Evolutionary conservation across 92 coral and sea anemone species (phyloP).

Genomic region (Blastomussa wellsi): DNA sequence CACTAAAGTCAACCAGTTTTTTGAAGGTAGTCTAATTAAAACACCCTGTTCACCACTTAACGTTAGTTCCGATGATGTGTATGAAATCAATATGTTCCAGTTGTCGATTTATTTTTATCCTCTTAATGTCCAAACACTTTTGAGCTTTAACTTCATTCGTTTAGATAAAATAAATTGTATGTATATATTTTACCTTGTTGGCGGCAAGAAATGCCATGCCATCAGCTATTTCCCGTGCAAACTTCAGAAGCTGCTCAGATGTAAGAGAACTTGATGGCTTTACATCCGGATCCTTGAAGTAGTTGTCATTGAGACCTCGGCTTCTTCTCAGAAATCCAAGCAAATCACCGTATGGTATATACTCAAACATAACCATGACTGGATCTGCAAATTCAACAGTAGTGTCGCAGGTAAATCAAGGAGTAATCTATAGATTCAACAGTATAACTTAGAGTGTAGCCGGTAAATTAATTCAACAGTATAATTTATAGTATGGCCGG

Average conservation of each 20-base stretch:
- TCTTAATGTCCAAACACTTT: no score
- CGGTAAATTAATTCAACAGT: no score
- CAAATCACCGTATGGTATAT: conserved; percentile 78
- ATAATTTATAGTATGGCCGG: no score
- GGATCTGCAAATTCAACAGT: conserved; percentile 53
- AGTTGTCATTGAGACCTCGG: conserved; percentile 78
- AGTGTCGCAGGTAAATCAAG: background rate
- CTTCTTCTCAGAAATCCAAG: conserved; percentile 75
- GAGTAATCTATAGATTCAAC: background rate
- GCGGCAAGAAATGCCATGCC: conserved; percentile 79
- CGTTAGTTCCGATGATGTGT: no score
- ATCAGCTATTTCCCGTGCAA: conserved; percentile 80
- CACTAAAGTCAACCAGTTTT: no score
- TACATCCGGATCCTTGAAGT: conserved; percentile 68
- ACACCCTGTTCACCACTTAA: no score
- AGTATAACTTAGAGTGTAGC: no score
- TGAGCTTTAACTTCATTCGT: no score
- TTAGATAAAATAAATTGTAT: no score
- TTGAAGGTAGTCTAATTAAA: no score
- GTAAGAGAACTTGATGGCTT: conserved; percentile 65
- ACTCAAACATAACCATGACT: conserved; percentile 76
- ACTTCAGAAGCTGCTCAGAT: conserved; percentile 66
- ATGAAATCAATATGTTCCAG: no score
- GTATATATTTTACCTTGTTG: conserved; percentile 53
- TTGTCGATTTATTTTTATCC: no score